Evolutionary conservation across 2,888 invertebrate genomes (phyloP), one percentile per base, ranked within the genome.

Genomic region (Syrista parreyssii): DNA sequence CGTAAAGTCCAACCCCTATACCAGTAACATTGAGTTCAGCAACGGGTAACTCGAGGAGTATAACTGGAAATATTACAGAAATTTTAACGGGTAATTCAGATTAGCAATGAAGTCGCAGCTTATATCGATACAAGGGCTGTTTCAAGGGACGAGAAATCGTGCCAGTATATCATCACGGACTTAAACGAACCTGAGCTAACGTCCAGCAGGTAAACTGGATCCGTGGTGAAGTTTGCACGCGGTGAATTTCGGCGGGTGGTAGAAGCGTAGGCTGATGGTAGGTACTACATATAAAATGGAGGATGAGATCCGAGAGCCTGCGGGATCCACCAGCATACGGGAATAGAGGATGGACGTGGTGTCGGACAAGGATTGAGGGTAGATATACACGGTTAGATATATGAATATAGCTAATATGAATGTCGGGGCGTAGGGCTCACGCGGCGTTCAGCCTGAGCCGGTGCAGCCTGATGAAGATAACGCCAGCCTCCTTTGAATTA

Each of bases 401-500:
- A 75, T 68, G 75, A 75, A 68, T 74, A 31, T 23, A 75, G 11
- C 30, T 75, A 75, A 76, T 74, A 36, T 32, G 76, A 76, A 76
- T 34, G 76, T 32, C 32, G 33, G 75, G 77, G 36, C 81, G 82
- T 80, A 82, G 86, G 83, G 82, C 86, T 88, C 87, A 87, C 85
- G 87, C 85, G 84, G 86, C 81, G 87, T 84, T 84, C 78, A 71
- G 82, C 81, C 84, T 36, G 68, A 68, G 71, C 76, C 76, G 76
- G 76, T 83, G 86, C 84, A 84, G 86, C 83, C 88, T 89, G 91
- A 91, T 91, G 91, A 91, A 91, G 91, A 91, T 91, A 91, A 91
- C 90, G 91, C 90, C 91, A 90, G 84, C 83, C 85, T 84, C 83
- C 86, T 90, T 91, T 91, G 91, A 91, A 89, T 91, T 90, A 91